A percentile compares a stretch with the other conserved stretches of the same genome.
phyloP scores from a whole-genome alignment of 2,113 vertebrate genomes.

The Tamias sibiricus region DNA sequence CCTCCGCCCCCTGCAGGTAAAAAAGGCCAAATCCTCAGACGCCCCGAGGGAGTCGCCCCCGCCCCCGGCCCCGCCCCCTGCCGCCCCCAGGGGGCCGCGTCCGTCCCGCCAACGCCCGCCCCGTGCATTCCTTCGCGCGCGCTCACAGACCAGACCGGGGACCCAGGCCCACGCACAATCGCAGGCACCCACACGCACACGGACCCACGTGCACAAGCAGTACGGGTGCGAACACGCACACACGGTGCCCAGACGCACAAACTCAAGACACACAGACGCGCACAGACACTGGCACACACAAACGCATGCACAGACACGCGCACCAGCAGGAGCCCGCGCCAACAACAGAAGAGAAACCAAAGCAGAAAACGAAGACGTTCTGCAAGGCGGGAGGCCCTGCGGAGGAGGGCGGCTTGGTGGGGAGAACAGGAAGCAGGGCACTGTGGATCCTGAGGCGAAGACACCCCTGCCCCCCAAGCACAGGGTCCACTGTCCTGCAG shows the following conservation, averaged over 20 bases:
- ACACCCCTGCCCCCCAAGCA: too few species aligned
- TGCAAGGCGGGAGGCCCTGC: background rate
- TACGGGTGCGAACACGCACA: background rate
- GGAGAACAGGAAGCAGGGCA: accelerated
- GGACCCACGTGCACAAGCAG: background rate
- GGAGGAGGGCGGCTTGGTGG: background rate
- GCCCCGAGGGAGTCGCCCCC: background rate
- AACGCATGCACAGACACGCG: accelerated
- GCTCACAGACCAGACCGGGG: background rate
- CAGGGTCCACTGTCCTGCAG: accelerated
- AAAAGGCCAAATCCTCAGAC: slow-evolving; percentile 61
- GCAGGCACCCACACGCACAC: too few species aligned
- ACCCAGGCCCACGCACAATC: background rate
- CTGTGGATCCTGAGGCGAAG: background rate
- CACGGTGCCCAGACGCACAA: background rate
- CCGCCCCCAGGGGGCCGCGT: background rate
- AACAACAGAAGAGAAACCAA: background rate
- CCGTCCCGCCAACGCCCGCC: background rate
- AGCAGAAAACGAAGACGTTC: background rate
- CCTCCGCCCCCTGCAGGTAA: slow-evolving; percentile 82
- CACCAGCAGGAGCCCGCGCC: background rate
- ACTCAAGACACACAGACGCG: too few species aligned
- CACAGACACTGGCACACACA: background rate
- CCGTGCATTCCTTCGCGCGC: slow-evolving; percentile 27
- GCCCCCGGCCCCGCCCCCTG: background rate